A percentile compares a stretch with the other conserved stretches of the same genome.
Conservation (phyloP, 2,113 vertebrate species). For the Columba livia region DNA sequence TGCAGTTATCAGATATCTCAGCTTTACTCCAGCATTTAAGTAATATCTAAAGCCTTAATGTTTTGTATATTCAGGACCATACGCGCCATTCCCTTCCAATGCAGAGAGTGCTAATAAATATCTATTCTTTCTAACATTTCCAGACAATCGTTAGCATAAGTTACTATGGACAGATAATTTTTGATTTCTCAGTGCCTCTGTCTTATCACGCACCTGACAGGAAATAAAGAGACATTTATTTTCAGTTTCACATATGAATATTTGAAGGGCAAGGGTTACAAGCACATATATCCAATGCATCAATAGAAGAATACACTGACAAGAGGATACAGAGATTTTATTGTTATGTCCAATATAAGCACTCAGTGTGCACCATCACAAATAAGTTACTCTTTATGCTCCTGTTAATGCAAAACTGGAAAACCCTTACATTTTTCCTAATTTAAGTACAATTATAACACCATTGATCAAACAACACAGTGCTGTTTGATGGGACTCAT, state of each 20-base stretch:
- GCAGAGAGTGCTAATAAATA: not conserved
- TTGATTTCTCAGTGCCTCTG: not conserved
- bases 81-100: not conserved
- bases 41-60: not conserved
- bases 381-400: not conserved
- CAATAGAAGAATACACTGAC: not conserved
- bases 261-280: not conserved
- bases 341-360: not conserved
- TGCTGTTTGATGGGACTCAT: not conserved
- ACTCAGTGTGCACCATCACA: not conserved
- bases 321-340: not conserved
- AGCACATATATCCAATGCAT: not conserved
- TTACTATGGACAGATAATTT: not conserved
- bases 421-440: not conserved
- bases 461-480: not conserved
- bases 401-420: not conserved
- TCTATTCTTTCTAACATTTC: not conserved
- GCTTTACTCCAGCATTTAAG: not conserved
- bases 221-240: not conserved
- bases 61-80: not conserved
- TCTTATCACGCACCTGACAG: not conserved
- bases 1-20: not conserved
- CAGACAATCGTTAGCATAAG: not conserved
- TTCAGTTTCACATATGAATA: not conserved
- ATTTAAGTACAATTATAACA: not conserved